Base-by-base conservation (phyloP, 1,140 invertebrate genomes). In the Maconellicoccus hirsutus region DNA sequence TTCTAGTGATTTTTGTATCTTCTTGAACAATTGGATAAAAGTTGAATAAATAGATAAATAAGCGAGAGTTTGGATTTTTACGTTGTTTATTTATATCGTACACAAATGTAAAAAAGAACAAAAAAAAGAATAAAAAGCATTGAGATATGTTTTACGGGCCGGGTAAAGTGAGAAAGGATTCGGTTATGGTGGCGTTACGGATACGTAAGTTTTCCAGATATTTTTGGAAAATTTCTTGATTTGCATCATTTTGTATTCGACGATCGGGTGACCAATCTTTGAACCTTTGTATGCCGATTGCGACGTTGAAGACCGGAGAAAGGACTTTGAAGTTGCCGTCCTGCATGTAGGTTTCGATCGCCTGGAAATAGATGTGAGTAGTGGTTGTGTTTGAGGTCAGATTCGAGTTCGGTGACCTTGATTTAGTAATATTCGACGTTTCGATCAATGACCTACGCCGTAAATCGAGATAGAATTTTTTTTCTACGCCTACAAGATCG, bases 331-430 rank as follows among this genome's bases (percentile, higher is more conserved):
- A 95, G 76, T 89, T 85, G 79, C 91, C 95, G 1, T 93, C 92
- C 42, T 91, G 88, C 21, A 95, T 84, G 77, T 88, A 92, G 89
- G 94, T 93, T 81, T 96, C 93, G 81, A 95, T 96, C 0, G 94
- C 91, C 92, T 95, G 82, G 1, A 52, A 70, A 70, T n/a, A n/a
- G n/a, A 59, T 52, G 23, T 25, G n/a, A 29, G 23, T 16, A 69
- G 16, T 23, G 23, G n/a, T 52, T n/a, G n/a, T n/a, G n/a, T n/a
- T n/a, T n/a, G n/a, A n/a, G n/a, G n/a, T n/a, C n/a, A n/a, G n/a
- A n/a, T n/a, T n/a, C n/a, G n/a, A n/a, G n/a, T n/a, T n/a, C n/a
- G n/a, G n/a, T n/a, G n/a, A n/a, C n/a, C n/a, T n/a, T n/a, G n/a
- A n/a, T n/a, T n/a, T n/a, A n/a, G n/a, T n/a, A n/a, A n/a, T n/a